phyloP scores from a whole-genome alignment of 2,113 vertebrate genomes.

The Passer montanus region DNA sequence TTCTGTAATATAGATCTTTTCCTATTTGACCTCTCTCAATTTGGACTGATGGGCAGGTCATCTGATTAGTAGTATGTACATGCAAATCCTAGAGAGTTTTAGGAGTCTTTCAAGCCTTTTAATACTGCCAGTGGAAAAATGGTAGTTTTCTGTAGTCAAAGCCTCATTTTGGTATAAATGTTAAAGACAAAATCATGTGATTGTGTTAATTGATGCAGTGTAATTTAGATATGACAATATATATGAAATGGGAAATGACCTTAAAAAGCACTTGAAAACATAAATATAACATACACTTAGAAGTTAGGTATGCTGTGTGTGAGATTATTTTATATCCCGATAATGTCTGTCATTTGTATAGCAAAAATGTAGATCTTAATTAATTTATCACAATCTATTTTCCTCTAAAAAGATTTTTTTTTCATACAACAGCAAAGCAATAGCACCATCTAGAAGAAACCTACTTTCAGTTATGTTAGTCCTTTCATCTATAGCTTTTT shows the following conservation, averaged over 20 bases:
- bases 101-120: background rate
- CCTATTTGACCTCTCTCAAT: background rate
- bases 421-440: slow-evolving; percentile 14
- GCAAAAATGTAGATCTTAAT: background rate
- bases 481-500: background rate
- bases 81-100: background rate
- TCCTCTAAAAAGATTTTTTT: background rate
- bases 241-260: background rate
- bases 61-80: background rate
- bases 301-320: background rate
- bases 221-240: background rate
- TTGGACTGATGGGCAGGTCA: background rate
- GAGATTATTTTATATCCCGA: background rate
- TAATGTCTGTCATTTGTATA: background rate
- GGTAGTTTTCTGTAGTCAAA: background rate
- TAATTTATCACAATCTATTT: background rate
- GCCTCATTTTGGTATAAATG: background rate
- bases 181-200: background rate
- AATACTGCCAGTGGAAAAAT: background rate
- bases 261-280: background rate
- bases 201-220: background rate
- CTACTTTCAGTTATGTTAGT: background rate
- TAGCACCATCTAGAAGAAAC: slow-evolving; percentile 61
- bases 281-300: background rate
- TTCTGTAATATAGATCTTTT: background rate